phyloP scores from a whole-genome alignment of 2,888 invertebrate genomes.

The Cephus rjabovi region DNA sequence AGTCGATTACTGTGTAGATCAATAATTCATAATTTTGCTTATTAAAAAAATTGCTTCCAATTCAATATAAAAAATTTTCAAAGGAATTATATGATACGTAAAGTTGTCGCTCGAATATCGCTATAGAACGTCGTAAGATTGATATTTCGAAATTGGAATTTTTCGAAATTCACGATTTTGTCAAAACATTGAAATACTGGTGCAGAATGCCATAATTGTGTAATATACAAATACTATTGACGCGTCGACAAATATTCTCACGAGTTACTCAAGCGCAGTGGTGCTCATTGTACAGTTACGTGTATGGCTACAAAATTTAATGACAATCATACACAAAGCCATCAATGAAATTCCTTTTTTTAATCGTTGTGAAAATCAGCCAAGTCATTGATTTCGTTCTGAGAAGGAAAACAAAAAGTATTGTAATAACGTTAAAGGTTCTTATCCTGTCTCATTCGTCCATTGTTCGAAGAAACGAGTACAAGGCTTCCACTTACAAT shows the following conservation, averaged over 20 bases:
- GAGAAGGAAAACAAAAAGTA: constrained; percentile 3
- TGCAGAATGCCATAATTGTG: background rate
- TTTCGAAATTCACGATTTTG: too few relatives aligned
- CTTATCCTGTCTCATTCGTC: constrained; percentile 38
- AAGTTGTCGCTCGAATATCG: background rate
- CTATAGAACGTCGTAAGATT: background rate
- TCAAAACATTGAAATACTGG: background rate
- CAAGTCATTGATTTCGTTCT: background rate
- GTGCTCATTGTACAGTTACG: background rate
- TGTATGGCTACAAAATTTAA: background rate
- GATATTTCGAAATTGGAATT: background rate
- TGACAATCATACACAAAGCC: background rate
- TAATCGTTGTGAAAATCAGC: background rate
- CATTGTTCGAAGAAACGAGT: constrained; percentile 41
- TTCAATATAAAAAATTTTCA: background rate
- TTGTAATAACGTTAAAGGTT: constrained; percentile 32
- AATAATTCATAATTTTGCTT: background rate
- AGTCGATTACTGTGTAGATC: background rate
- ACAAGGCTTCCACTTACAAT: constrained; percentile 38
- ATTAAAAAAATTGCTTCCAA: background rate
- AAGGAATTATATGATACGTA: background rate
- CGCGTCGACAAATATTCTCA: background rate
- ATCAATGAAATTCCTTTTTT: background rate
- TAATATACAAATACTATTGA: background rate
- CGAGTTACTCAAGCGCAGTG: background rate